Conservation (phyloP, 2,113 vertebrate genomes). For the Cygnus buccinator region DNA sequence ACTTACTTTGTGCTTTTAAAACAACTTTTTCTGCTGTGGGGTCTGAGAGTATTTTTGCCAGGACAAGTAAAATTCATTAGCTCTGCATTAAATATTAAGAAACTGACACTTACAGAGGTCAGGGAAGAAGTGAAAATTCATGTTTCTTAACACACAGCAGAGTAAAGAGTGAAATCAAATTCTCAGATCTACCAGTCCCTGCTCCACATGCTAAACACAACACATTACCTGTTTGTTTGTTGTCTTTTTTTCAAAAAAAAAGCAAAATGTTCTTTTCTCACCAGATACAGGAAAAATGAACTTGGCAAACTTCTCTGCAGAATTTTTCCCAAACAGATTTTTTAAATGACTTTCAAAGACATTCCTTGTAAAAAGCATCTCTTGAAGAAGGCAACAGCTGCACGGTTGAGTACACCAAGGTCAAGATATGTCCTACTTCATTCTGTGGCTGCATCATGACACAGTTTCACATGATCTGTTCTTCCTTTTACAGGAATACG, state of each 20-base stretch:
- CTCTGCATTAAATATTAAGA: neutral
- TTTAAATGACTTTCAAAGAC: neutral
- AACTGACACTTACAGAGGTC: neutral
- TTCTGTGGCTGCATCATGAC: constrained; percentile 10
- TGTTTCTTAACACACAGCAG: neutral
- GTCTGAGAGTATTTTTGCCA: neutral
- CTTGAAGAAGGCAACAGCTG: neutral
- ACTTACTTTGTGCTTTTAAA: neutral
- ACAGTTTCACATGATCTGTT: constrained; percentile 19
- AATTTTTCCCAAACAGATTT: neutral
- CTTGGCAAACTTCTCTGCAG: neutral
- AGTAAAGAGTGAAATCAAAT: neutral
- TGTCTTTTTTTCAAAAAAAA: too few relatives aligned
- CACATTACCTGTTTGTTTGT: neutral
- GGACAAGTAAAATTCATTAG: neutral
- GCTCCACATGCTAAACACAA: neutral
- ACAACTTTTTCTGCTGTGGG: neutral
- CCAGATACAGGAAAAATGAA: neutral
- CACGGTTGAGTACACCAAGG: neutral
- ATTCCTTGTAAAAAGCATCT: neutral
- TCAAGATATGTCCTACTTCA: constrained; percentile 40
- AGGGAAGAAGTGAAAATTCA: neutral
- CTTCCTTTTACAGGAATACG: neutral
- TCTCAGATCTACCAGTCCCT: neutral
- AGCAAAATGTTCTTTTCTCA: neutral